Evolutionary conservation across 1,140 invertebrate species (phyloP).

Genomic region (Wiebesia pumilae): DNA sequence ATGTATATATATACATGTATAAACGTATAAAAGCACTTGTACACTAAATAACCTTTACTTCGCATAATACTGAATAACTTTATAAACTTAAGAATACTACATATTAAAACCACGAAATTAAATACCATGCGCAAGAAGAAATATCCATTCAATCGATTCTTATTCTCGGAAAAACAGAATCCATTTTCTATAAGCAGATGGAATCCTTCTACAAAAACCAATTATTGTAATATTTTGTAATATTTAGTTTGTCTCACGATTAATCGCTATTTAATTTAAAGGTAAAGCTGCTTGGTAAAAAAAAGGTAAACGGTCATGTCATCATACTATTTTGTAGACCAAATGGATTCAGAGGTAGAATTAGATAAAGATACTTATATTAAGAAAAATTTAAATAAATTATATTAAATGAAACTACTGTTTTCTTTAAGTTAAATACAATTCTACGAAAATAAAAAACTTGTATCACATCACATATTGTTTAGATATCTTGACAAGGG

Average conservation of each 20-base stretch:
- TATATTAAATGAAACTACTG: neutral
- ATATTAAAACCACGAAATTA: neutral
- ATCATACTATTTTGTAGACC: neutral
- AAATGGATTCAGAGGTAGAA: neutral
- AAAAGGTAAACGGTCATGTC: neutral
- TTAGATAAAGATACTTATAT: neutral
- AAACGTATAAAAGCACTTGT: neutral
- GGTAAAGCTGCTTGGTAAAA: neutral
- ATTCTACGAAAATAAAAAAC: neutral
- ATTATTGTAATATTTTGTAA: neutral
- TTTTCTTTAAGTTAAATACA: neutral
- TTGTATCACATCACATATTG: neutral
- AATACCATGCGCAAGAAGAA: neutral
- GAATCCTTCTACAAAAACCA: neutral
- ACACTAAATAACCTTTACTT: neutral
- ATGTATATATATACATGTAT: neutral
- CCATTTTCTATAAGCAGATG: neutral
- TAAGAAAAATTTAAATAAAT: constrained; percentile 3
- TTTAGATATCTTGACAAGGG: neutral
- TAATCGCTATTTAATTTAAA: neutral
- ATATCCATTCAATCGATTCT: neutral
- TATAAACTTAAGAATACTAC: neutral
- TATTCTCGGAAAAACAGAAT: neutral
- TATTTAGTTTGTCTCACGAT: neutral
- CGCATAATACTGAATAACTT: neutral